Percentiles rank a stretch among this genome's conserved stretches.
Evolutionary conservation across 2,888 invertebrate genomes (phyloP).

Genomic region (Pristionchus japonicus): DNA sequence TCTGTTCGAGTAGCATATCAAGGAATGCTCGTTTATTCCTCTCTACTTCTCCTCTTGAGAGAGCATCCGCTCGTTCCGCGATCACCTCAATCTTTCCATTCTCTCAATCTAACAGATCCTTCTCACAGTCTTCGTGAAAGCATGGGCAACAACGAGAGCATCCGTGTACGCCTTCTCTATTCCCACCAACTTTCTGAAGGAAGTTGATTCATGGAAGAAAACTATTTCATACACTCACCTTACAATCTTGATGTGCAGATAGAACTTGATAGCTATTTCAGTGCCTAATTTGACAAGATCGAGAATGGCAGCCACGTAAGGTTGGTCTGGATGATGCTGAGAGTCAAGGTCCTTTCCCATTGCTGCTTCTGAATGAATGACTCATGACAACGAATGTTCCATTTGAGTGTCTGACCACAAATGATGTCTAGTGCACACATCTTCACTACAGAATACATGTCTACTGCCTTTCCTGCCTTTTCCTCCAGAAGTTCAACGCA

Average conservation of each 20-base stretch:
- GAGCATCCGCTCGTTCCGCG: background rate
- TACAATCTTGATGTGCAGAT: background rate
- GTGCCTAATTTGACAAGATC: conserved; percentile 32
- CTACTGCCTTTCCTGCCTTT: background rate
- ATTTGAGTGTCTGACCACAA: background rate
- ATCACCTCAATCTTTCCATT: background rate
- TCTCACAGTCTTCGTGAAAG: conserved; percentile 10
- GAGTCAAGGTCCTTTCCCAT: conserved; percentile 41
- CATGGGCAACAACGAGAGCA: background rate
- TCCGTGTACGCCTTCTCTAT: background rate
- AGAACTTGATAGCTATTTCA: conserved; percentile 19
- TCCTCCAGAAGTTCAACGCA: conserved; percentile 30
- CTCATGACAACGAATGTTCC: no score
- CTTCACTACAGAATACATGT: conserved; percentile 30
- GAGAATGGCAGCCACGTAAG: conserved; percentile 23
- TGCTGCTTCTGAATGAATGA: background rate
- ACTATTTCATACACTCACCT: background rate
- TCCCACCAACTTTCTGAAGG: background rate
- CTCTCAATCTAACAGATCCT: background rate
- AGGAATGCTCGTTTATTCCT: conserved; percentile 38
- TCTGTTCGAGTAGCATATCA: conserved; percentile 14
- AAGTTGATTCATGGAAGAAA: background rate
- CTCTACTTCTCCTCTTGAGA: conserved; percentile 20
- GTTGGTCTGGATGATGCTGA: background rate
- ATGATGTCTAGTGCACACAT: conserved; percentile 42